phyloP scores from a whole-genome alignment of 2,113 vertebrate species.

The Sylvietta virens region DNA sequence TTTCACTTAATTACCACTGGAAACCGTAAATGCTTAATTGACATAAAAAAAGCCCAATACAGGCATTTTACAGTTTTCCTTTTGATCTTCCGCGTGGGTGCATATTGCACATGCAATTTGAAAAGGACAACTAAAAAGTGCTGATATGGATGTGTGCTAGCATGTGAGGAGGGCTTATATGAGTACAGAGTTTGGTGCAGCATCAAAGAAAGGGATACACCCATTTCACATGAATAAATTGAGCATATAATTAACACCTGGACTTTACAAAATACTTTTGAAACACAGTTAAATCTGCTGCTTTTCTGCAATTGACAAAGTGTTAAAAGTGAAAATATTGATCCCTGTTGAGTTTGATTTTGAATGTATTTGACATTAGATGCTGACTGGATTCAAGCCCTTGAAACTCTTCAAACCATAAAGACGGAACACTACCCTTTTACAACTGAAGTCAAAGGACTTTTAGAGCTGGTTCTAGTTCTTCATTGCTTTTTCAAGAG shows the following conservation, averaged over 20 bases:
- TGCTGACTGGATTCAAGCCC: background rate
- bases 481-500: background rate
- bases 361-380: background rate
- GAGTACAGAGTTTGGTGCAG: background rate
- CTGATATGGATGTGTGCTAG: constrained; percentile 7
- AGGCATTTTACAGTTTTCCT: constrained; percentile 54
- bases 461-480: background rate
- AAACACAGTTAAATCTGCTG: background rate
- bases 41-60: constrained; percentile 34
- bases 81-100: constrained; percentile 46
- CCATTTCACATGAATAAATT: constrained; percentile 56
- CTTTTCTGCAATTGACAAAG: background rate
- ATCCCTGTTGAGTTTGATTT: background rate
- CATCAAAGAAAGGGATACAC: constrained; percentile 20
- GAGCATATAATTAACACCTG: constrained; percentile 62
- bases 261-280: constrained; percentile 33
- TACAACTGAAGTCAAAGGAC: background rate
- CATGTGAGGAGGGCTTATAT: constrained; percentile 3
- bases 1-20: constrained; percentile 12
- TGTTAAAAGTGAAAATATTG: constrained; percentile 5
- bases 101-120: constrained; percentile 26
- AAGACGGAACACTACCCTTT: background rate
- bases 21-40: constrained; percentile 37
- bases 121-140: background rate
- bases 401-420: background rate